Evolutionary conservation across 2,888 invertebrate species (phyloP).

Genomic region (Dryococelus australis): DNA sequence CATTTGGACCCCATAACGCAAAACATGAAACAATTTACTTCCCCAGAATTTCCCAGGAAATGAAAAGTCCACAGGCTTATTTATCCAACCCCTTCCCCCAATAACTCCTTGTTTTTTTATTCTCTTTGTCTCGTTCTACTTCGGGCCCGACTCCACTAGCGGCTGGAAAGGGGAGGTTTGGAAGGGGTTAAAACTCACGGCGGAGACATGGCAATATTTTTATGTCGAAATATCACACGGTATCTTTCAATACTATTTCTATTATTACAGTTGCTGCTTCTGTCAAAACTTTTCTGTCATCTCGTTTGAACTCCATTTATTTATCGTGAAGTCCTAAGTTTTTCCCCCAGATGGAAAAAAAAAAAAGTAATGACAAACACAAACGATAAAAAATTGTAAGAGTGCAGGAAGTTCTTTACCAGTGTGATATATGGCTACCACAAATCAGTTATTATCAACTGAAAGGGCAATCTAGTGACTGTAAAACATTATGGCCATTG

Average conservation of each 20-base stretch:
- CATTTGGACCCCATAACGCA: background rate
- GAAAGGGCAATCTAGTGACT: background rate
- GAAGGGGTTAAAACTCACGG: background rate
- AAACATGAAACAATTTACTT: background rate
- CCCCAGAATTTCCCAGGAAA: background rate
- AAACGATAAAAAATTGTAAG: background rate
- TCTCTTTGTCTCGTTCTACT: background rate
- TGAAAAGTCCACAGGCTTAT: background rate
- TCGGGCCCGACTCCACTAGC: background rate
- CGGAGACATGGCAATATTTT: background rate
- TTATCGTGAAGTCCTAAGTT: background rate
- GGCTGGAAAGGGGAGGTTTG: background rate
- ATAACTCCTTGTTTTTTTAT: background rate
- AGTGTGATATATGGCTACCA: background rate
- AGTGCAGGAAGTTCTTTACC: background rate
- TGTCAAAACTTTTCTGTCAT: background rate
- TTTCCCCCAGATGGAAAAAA: background rate
- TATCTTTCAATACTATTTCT: background rate
- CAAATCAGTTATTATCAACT: background rate
- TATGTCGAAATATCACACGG: background rate
- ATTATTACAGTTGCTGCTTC: background rate
- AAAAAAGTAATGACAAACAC: background rate
- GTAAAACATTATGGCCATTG: background rate
- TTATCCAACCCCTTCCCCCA: background rate
- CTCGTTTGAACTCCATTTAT: background rate